A percentile compares a stretch with the other conserved stretches of the same genome.
phyloP scores from a whole-genome alignment of 2,888 invertebrate species.

The Cosmorhoe ocellata region DNA sequence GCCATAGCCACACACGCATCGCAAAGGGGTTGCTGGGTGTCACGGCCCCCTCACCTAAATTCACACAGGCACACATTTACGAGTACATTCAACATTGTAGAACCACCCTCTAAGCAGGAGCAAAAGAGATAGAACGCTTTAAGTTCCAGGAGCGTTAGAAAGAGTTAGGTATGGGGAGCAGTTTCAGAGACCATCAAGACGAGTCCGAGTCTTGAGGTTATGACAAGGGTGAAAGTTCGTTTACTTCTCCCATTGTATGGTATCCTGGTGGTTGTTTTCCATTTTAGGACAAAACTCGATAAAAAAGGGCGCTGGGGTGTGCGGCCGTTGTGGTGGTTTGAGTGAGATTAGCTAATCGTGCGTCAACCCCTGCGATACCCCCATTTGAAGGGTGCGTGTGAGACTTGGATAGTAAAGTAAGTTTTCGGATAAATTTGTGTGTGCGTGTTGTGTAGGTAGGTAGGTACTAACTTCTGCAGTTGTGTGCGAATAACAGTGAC shows the following conservation, averaged over 20 bases:
- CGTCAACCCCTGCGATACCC: slow-evolving; percentile 23
- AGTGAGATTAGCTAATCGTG: slow-evolving; percentile 49
- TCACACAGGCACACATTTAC: slow-evolving; percentile 55
- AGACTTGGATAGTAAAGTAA: slow-evolving; percentile 13
- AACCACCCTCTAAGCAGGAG: slow-evolving; percentile 63
- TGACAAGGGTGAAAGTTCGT: slow-evolving; percentile 68
- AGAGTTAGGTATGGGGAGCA: slow-evolving; percentile 61
- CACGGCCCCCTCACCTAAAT: slow-evolving; percentile 59
- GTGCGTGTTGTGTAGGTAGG: too few species aligned
- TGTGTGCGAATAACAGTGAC: too few species aligned
- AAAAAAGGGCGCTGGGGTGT: slow-evolving; percentile 74
- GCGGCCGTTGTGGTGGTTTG: slow-evolving; percentile 36
- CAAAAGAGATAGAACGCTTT: slow-evolving; percentile 51
- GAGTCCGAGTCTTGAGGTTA: slow-evolving; percentile 74
- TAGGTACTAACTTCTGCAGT: too few species aligned
- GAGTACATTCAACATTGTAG: too few species aligned
- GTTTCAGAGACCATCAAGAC: slow-evolving; percentile 55
- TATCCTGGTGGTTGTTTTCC: slow-evolving; percentile 79
- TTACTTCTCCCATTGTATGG: slow-evolving; percentile 57
- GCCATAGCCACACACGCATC: slow-evolving; percentile 72
- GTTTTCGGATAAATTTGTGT: neutral
- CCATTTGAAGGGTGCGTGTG: slow-evolving; percentile 58
- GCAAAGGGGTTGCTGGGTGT: slow-evolving; percentile 67
- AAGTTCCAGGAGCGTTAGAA: slow-evolving; percentile 53
- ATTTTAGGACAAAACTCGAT: slow-evolving; percentile 82